A percentile compares a stretch with the other conserved stretches of the same genome.
Evolutionary conservation across 1,140 invertebrate species (phyloP).

Genomic region (Camponotus pennsylvanicus): DNA sequence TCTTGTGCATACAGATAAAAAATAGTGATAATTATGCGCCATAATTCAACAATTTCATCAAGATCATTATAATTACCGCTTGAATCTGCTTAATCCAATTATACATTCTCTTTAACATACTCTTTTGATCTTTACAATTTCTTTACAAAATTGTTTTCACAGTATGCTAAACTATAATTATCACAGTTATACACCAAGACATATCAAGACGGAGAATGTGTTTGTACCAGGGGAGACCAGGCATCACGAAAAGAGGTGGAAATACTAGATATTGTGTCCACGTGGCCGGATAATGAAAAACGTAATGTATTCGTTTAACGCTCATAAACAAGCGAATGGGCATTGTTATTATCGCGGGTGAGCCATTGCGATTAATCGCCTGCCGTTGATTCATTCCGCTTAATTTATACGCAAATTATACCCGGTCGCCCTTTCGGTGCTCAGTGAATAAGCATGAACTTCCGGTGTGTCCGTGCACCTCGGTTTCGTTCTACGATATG

Average conservation of each 20-base stretch:
- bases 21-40: neutral
- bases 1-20: neutral
- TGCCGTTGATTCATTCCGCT: constrained; percentile 78
- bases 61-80: constrained; percentile 16
- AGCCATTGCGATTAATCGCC: constrained; percentile 82
- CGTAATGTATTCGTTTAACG: constrained; percentile 79
- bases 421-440: constrained; percentile 82
- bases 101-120: neutral
- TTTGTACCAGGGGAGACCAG: constrained; percentile 66
- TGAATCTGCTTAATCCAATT: neutral
- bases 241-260: constrained; percentile 40
- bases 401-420: constrained; percentile 82
- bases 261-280: constrained; percentile 75
- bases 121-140: neutral
- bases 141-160: neutral
- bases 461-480: constrained; percentile 81
- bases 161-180: constrained; percentile 9
- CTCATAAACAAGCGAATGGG: constrained; percentile 76
- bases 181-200: neutral
- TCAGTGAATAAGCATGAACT: constrained; percentile 85
- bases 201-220: constrained; percentile 12
- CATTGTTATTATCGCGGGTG: constrained; percentile 77
- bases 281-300: constrained; percentile 82
- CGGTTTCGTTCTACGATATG: constrained; percentile 60
- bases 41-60: neutral